These are phyloP conservation scores for Hyles vespertilio DNA, from an alignment of 1,140 invertebrate species.

Conservation along the genomic window DNA sequence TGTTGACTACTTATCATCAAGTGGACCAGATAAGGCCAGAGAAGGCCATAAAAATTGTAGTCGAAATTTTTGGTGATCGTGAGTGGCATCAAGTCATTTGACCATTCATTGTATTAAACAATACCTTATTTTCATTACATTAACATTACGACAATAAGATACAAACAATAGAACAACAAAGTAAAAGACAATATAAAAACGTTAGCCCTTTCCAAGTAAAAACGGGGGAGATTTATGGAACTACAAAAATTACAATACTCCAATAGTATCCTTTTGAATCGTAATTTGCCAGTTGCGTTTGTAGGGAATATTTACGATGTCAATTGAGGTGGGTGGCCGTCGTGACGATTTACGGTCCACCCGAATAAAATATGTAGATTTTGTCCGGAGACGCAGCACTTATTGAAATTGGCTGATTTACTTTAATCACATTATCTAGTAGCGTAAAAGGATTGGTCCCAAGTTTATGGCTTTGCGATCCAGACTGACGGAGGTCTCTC, in stretches of 20 bases:
- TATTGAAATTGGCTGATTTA: slow-evolving; percentile 71
- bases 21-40: too few species aligned
- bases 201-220: too few species aligned
- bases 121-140: too few species aligned
- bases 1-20: too few species aligned
- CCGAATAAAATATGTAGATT: slow-evolving; percentile 68
- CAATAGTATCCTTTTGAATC: slow-evolving; percentile 11
- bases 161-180: too few species aligned
- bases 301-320: slow-evolving; percentile 50
- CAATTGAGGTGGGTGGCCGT: slow-evolving; percentile 46
- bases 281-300: slow-evolving; percentile 8
- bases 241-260: slow-evolving; percentile 10
- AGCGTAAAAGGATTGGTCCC: slow-evolving; percentile 41
- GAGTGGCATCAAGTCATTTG: too few species aligned
- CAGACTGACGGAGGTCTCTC: slow-evolving; percentile 3
- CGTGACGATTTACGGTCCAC: slow-evolving; percentile 52
- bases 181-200: too few species aligned
- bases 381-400: slow-evolving; percentile 53
- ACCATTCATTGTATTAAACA: too few species aligned
- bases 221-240: too few species aligned
- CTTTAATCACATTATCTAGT: slow-evolving; percentile 48
- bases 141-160: too few species aligned
- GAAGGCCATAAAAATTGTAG: too few species aligned
- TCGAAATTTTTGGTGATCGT: too few species aligned
- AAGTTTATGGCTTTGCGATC: slow-evolving; percentile 9